Evolutionary conservation across 2,797 vertebrate genomes (phyloP).

Genomic region (Apogon hyalosoma): DNA sequence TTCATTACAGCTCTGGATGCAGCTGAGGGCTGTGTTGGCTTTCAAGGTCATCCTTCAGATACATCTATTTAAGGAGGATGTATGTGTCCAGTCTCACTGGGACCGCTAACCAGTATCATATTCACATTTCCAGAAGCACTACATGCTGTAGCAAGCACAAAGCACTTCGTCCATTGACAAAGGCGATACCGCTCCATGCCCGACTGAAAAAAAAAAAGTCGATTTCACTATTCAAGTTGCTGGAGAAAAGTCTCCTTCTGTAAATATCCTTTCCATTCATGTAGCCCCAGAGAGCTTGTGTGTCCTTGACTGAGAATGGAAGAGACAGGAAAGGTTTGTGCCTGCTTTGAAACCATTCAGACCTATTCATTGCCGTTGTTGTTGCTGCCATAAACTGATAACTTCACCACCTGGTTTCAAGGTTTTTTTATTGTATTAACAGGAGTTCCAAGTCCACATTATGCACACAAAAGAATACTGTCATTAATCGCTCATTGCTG

Average conservation of each 20-base stretch:
- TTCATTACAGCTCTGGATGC: conserved; percentile 8
- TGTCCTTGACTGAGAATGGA: conserved; percentile 18
- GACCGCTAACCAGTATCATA: conserved; percentile 20
- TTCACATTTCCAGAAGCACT: conserved; percentile 21
- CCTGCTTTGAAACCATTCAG: neutral
- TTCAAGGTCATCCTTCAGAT: conserved; percentile 46
- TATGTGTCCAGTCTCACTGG: conserved; percentile 23
- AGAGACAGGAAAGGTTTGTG: neutral
- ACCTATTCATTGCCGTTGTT: conserved; percentile 3
- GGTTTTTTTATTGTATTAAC: conserved; percentile 3
- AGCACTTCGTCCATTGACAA: neutral
- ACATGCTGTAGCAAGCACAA: conserved; percentile 4
- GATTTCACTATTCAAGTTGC: neutral
- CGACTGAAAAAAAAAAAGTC: neutral
- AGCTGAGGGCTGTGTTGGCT: conserved; percentile 25
- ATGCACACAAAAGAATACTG: neutral
- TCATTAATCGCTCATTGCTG: neutral
- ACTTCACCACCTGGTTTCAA: neutral
- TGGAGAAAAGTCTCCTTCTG: neutral
- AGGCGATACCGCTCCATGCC: conserved; percentile 7
- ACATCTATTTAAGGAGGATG: conserved; percentile 41
- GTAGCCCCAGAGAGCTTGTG: neutral
- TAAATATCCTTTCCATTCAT: conserved; percentile 13
- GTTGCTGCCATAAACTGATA: neutral
- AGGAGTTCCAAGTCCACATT: neutral